phyloP scores from a whole-genome alignment of 2,888 invertebrate species.

The Beris morrisii region DNA sequence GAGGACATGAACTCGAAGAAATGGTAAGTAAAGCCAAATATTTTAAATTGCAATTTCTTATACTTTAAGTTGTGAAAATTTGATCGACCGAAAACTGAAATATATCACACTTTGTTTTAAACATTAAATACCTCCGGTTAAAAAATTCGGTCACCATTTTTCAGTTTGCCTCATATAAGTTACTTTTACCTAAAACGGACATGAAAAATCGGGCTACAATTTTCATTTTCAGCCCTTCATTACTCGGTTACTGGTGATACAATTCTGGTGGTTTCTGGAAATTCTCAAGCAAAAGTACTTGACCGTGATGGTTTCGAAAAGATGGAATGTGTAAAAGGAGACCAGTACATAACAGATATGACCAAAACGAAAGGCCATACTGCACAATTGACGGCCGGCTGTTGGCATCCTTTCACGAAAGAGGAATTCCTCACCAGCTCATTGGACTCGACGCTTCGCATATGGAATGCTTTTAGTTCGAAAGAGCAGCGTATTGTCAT shows the following conservation, averaged over 20 bases:
- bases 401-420: conserved; percentile 89
- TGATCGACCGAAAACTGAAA: too few species aligned
- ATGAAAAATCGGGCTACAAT: too few species aligned
- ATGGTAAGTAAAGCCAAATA: too few species aligned
- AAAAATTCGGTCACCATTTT: too few species aligned
- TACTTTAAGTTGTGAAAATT: too few species aligned
- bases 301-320: conserved; percentile 94
- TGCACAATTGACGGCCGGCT: conserved; percentile 83
- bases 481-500: conserved; percentile 80
- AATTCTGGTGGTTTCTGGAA: conserved; percentile 88
- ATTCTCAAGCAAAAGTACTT: conserved; percentile 89
- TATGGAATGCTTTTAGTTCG: conserved; percentile 85
- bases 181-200: not conserved
- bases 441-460: conserved; percentile 87
- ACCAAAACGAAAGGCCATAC: conserved; percentile 92
- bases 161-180: too few species aligned
- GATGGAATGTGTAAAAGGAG: conserved; percentile 91
- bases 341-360: conserved; percentile 95
- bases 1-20: too few species aligned
- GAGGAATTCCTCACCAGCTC: conserved; percentile 95
- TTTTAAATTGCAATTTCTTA: too few species aligned
- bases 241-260: conserved; percentile 95
- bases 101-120: too few species aligned
- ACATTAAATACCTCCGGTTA: too few species aligned
- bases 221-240: conserved; percentile 56